Percentiles rank a stretch among this genome's conserved stretches.
phyloP scores from a whole-genome alignment of 2,113 vertebrate species.

The Rhinopomastus cyanomelas region DNA sequence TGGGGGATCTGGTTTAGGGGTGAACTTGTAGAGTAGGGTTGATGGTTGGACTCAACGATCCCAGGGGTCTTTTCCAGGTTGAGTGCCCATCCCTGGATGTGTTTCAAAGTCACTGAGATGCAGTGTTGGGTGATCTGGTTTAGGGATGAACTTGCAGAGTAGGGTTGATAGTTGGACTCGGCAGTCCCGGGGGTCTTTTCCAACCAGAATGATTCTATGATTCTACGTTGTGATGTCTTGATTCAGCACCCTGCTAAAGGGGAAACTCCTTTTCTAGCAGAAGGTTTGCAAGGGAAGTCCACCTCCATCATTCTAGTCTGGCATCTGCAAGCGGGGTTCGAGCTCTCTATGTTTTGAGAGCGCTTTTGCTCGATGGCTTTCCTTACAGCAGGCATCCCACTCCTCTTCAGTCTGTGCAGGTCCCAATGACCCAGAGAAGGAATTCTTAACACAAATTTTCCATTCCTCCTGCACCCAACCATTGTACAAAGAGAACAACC shows the following conservation, averaged over 20 bases:
- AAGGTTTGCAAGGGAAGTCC: not conserved
- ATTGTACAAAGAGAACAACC: not conserved
- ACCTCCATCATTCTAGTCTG: not conserved
- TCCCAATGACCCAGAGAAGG: slow-evolving; percentile 31
- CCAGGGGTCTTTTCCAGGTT: too few species aligned
- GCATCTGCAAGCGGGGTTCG: not conserved
- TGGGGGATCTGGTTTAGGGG: too few species aligned
- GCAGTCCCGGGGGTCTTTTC: too few species aligned
- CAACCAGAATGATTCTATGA: too few species aligned
- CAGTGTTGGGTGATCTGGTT: too few species aligned
- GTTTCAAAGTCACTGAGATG: too few species aligned
- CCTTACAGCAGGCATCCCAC: not conserved
- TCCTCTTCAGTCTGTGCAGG: slow-evolving; percentile 8
- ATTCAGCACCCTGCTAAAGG: not conserved
- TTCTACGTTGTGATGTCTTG: not conserved
- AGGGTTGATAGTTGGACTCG: too few species aligned
- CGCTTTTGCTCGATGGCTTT: not conserved
- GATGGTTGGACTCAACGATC: too few species aligned
- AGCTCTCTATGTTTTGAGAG: not conserved
- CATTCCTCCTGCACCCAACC: not conserved
- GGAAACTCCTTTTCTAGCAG: not conserved
- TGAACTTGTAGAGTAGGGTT: too few species aligned
- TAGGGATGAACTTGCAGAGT: too few species aligned
- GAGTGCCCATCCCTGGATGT: too few species aligned
- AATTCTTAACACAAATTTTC: slow-evolving; percentile 20